Evolutionary conservation across 1,140 invertebrate genomes (phyloP).

Genomic region (Metaphire vulgaris): DNA sequence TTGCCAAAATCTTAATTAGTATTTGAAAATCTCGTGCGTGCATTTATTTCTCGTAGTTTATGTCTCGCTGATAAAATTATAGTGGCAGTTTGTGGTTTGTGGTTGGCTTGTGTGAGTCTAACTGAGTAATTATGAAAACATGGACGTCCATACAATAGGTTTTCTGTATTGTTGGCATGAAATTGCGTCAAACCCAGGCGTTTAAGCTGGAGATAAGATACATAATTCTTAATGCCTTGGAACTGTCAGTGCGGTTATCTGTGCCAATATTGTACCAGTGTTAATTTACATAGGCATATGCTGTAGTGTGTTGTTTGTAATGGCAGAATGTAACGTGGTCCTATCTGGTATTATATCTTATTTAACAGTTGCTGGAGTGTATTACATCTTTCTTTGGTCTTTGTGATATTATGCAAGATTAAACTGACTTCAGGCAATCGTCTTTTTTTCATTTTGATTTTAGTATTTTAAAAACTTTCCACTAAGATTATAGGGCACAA

Average conservation of each 20-base stretch:
- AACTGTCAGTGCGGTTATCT: background rate
- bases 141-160: no score
- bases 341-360: background rate
- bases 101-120: background rate
- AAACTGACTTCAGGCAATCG: background rate
- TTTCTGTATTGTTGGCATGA: no score
- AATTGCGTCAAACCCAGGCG: background rate
- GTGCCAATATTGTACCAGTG: background rate
- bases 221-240: background rate
- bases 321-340: no score
- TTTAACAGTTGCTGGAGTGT: background rate
- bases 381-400: background rate
- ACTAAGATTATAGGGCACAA: background rate
- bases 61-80: background rate
- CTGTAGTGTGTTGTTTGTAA: background rate
- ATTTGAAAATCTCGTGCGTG: background rate
- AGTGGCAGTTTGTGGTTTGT: background rate
- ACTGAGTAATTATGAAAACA: no score
- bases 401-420: background rate
- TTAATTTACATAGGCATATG: background rate
- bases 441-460: background rate
- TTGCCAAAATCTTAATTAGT: background rate
- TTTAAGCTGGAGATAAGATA: background rate
- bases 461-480: background rate
- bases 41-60: background rate